Conservation (phyloP, 2,113 vertebrate species). For the Calypte anna region DNA sequence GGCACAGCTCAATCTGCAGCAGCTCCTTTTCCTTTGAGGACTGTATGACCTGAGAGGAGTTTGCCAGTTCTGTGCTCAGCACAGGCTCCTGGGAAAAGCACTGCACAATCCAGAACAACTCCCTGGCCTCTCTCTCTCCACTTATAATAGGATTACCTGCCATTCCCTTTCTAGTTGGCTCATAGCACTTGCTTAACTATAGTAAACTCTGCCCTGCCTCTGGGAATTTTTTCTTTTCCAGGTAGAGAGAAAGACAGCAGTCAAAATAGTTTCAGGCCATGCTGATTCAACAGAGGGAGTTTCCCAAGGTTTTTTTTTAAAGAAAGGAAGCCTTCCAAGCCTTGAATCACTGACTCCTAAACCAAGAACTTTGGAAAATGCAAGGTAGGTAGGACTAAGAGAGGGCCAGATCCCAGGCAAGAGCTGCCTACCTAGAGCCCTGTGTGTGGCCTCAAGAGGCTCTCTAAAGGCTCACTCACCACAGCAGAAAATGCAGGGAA, state of each 20-base stretch:
- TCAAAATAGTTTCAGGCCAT: not conserved
- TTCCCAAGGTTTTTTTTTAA: not conserved
- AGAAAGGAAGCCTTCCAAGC: not conserved
- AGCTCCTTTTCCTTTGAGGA: not conserved
- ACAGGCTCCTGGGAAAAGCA: accelerated
- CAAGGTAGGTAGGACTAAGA: not conserved
- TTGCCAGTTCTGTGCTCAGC: not conserved
- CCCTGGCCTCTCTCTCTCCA: not conserved
- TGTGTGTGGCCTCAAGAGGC: not conserved
- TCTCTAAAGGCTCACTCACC: not conserved
- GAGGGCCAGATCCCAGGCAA: not conserved
- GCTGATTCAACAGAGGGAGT: not conserved
- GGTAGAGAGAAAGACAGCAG: not conserved
- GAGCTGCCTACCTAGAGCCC: not conserved
- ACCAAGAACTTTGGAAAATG: not conserved
- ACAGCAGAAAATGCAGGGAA: not conserved
- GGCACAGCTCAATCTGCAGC: slow-evolving; percentile 14
- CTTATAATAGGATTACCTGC: not conserved
- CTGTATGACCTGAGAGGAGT: not conserved
- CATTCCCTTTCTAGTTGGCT: not conserved
- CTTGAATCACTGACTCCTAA: slow-evolving; percentile 31
- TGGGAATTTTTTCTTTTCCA: not conserved
- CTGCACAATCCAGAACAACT: not conserved
- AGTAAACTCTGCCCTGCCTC: not conserved
- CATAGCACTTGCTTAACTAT: not conserved